Percentiles rank a stretch among this genome's conserved stretches.
phyloP scores from a whole-genome alignment of 2,888 invertebrate genomes.

The Plagodis pulveraria region DNA sequence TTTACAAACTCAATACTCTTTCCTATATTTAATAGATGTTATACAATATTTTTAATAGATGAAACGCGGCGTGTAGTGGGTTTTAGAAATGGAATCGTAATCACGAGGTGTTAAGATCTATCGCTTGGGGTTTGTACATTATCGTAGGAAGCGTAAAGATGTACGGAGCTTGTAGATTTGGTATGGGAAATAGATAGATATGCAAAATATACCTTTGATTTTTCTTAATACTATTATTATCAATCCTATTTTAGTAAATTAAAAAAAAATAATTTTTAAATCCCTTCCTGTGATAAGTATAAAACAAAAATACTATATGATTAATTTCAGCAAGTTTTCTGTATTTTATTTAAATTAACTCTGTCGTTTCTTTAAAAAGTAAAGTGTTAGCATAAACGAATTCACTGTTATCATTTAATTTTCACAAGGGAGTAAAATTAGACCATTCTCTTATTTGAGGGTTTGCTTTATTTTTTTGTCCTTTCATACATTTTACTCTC shows the following conservation, averaged over 20 bases:
- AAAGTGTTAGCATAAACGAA: too few species aligned
- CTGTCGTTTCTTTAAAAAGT: too few species aligned
- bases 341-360: too few species aligned
- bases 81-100: slow-evolving; percentile 65
- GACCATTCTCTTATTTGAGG: slow-evolving; percentile 36
- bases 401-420: too few species aligned
- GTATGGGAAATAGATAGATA: slow-evolving; percentile 53
- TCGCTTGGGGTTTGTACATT: slow-evolving; percentile 68
- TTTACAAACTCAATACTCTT: slow-evolving; percentile 81
- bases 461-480: slow-evolving; percentile 33
- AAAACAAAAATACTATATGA: too few species aligned
- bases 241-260: slow-evolving; percentile 4
- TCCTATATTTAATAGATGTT: slow-evolving; percentile 82
- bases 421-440: slow-evolving; percentile 45
- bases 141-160: slow-evolving; percentile 68
- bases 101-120: slow-evolving; percentile 58
- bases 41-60: slow-evolving; percentile 77
- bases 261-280: background rate
- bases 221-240: slow-evolving; percentile 24
- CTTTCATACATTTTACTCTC: slow-evolving; percentile 53
- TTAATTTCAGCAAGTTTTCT: too few species aligned
- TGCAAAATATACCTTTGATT: slow-evolving; percentile 21
- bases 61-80: slow-evolving; percentile 59
- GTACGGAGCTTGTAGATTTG: slow-evolving; percentile 80
- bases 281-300: too few species aligned